Conservation (phyloP, 2,113 vertebrate genomes). For the Manacus vitellinus region DNA sequence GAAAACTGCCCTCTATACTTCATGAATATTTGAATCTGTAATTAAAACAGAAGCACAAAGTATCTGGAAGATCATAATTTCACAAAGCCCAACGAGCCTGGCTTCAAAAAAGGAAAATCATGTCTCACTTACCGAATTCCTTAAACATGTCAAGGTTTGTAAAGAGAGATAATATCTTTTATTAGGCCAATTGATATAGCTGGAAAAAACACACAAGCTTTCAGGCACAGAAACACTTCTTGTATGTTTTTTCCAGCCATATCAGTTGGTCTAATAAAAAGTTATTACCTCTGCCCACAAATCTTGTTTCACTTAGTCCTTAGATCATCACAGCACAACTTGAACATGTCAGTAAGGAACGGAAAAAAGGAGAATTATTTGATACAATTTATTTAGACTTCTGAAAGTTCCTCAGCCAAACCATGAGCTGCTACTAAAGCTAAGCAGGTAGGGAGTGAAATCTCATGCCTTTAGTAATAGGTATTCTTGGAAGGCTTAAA, state of each 20-base stretch:
- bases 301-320: constrained; percentile 10
- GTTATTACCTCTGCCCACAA: constrained; percentile 26
- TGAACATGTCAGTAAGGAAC: neutral
- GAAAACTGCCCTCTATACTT: neutral
- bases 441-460: neutral
- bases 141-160: constrained; percentile 52
- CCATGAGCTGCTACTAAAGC: neutral
- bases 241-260: constrained; percentile 7
- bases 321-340: neutral
- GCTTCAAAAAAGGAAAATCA: constrained; percentile 51
- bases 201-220: constrained; percentile 51
- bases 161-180: constrained; percentile 53
- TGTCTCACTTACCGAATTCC: constrained; percentile 19
- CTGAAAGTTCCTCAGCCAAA: neutral
- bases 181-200: constrained; percentile 10
- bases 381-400: neutral
- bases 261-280: constrained; percentile 50
- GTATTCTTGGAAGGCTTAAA: neutral
- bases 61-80: neutral
- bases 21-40: neutral
- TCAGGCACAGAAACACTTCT: constrained; percentile 22
- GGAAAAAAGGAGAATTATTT: neutral
- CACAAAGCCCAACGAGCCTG: neutral
- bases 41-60: neutral
- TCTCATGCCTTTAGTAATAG: neutral